A percentile compares a stretch with the other conserved stretches of the same genome.
Conservation (phyloP, 2,113 vertebrate genomes). For the Anguilla japonica region DNA sequence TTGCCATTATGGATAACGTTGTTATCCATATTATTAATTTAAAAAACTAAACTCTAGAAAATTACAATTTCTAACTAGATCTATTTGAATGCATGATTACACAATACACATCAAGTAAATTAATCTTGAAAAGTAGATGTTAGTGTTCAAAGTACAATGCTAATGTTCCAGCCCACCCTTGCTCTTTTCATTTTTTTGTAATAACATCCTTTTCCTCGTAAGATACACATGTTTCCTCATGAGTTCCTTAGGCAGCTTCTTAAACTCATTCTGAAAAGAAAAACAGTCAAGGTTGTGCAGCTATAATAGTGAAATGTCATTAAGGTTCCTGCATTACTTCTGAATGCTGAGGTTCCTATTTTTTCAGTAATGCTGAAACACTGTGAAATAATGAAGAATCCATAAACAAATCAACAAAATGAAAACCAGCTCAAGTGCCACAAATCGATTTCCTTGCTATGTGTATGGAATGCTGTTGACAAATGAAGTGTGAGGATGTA, state of each 20-base stretch:
- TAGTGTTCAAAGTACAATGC: too few relatives aligned
- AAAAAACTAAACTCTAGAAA: too few relatives aligned
- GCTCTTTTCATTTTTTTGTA: background rate
- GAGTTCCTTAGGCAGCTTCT: background rate
- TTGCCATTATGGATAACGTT: too few relatives aligned
- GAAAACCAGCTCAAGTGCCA: conserved; percentile 50
- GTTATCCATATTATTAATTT: too few relatives aligned
- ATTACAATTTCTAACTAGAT: too few relatives aligned
- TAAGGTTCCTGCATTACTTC: background rate
- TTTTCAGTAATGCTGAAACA: conserved; percentile 10
- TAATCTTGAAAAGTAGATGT: background rate
- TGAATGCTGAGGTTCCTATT: background rate
- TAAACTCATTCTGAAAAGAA: background rate
- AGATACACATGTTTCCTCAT: background rate
- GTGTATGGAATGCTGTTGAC: conserved; percentile 62
- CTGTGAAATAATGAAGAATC: conserved; percentile 37
- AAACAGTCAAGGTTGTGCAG: background rate
- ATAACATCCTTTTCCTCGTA: background rate
- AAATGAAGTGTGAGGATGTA: conserved; percentile 68
- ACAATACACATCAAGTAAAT: background rate
- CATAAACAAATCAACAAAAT: conserved; percentile 53
- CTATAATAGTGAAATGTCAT: background rate
- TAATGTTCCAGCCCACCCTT: too few relatives aligned
- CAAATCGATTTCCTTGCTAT: conserved; percentile 58
- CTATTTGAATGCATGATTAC: too few relatives aligned